A percentile compares a stretch with the other conserved stretches of the same genome.
These are phyloP conservation scores for Monochamus saltuarius DNA, from an alignment of 1,140 invertebrate species.

Conservation along the genomic window DNA sequence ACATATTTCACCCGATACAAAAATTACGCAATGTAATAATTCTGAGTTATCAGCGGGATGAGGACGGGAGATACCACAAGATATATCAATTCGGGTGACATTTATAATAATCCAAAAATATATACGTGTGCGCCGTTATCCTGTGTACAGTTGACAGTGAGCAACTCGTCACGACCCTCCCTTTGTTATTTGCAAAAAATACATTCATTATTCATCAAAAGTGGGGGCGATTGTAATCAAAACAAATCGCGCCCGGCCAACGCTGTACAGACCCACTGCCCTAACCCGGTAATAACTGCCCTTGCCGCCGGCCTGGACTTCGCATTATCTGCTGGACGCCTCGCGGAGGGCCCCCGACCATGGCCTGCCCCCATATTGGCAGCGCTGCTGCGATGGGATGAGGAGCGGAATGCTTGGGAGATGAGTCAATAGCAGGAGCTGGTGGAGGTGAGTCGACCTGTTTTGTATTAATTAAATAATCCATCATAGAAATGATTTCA, in stretches of 20 bases:
- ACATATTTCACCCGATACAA: slow-evolving; percentile 26
- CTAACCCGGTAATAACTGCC: slow-evolving; percentile 30
- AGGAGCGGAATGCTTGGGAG: too few relatives aligned
- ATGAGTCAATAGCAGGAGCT: too few relatives aligned
- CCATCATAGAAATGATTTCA: too few relatives aligned
- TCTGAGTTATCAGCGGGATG: slow-evolving; percentile 25
- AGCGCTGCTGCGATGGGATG: too few relatives aligned
- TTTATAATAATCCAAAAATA: slow-evolving; percentile 40
- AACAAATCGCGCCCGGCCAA: slow-evolving; percentile 33
- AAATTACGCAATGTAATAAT: slow-evolving; percentile 21
- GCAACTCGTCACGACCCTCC: slow-evolving; percentile 35
- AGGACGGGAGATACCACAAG: slow-evolving; percentile 29
- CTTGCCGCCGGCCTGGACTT: slow-evolving; percentile 22
- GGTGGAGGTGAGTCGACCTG: too few relatives aligned
- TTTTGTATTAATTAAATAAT: too few relatives aligned
- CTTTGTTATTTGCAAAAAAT: slow-evolving; percentile 38
- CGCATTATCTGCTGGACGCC: not conserved
- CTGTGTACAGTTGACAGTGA: slow-evolving; percentile 30
- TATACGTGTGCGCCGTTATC: slow-evolving; percentile 30
- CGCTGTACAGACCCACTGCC: slow-evolving; percentile 28
- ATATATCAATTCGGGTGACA: slow-evolving; percentile 36
- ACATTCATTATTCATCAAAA: slow-evolving; percentile 40
- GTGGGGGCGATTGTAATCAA: slow-evolving; percentile 36
- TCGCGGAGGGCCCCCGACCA: too few relatives aligned
- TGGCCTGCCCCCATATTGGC: too few relatives aligned